These are phyloP conservation scores for Biston stratarius DNA, from an alignment of 2,888 invertebrate genomes.

Conservation along the genomic window DNA sequence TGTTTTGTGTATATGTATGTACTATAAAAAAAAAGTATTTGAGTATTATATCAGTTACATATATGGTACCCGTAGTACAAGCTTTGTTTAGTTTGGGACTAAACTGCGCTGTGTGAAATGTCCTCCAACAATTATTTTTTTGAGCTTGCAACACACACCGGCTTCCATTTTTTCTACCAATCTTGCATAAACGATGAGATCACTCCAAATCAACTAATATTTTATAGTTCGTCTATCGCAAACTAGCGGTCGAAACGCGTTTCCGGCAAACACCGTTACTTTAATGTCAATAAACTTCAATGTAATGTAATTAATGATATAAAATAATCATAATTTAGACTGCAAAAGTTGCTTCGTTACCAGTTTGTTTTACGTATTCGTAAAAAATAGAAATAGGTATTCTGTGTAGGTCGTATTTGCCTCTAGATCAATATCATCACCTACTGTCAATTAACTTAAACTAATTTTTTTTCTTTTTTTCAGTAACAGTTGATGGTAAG, in stretches of 20 bases:
- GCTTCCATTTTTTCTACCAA: slow-evolving; percentile 56
- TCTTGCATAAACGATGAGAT: slow-evolving; percentile 72
- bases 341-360: slow-evolving; percentile 38
- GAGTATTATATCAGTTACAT: no score
- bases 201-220: slow-evolving; percentile 60
- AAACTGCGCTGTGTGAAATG: no score
- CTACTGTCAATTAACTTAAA: no score
- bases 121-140: neutral
- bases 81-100: no score
- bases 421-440: no score
- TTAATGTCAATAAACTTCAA: slow-evolving; percentile 53
- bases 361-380: slow-evolving; percentile 29
- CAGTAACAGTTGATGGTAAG: no score
- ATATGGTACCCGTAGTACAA: no score
- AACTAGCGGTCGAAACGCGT: slow-evolving; percentile 48
- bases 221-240: slow-evolving; percentile 50
- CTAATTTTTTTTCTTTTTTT: no score
- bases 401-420: neutral
- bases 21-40: no score
- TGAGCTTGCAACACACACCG: slow-evolving; percentile 13
- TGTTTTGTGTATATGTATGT: no score
- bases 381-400: slow-evolving; percentile 28
- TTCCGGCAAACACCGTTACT: slow-evolving; percentile 70
- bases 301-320: slow-evolving; percentile 55
- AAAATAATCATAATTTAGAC: slow-evolving; percentile 56